These are phyloP conservation scores for Donacobius atricapilla DNA, from an alignment of 2,113 vertebrate genomes.

Conservation along the genomic window DNA sequence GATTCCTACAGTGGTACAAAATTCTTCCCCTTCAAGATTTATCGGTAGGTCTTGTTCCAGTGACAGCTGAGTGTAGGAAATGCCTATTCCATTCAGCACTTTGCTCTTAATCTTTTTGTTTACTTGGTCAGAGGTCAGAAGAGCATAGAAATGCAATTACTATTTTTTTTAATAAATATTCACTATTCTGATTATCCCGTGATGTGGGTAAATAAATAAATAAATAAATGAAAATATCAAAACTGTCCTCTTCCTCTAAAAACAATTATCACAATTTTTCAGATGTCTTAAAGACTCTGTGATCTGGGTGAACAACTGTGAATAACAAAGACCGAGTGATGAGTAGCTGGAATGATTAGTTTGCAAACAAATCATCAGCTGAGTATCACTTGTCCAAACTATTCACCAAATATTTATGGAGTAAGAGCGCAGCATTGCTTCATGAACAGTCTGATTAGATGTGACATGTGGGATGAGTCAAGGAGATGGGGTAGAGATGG, in stretches of 20 bases:
- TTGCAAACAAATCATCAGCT: conserved; percentile 47
- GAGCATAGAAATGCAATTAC: neutral
- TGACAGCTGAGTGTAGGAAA: neutral
- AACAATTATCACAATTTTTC: neutral
- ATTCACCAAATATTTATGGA: conserved; percentile 52
- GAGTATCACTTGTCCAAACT: conserved; percentile 38
- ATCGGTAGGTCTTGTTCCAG: neutral
- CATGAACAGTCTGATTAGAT: neutral
- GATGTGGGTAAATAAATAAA: neutral
- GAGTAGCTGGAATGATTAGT: conserved; percentile 36
- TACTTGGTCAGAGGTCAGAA: neutral
- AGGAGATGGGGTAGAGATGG: neutral
- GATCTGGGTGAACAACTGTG: neutral
- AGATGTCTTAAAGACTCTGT: neutral
- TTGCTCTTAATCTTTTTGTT: neutral
- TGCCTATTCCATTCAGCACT: neutral
- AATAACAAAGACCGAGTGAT: neutral
- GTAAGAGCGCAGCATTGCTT: conserved; percentile 6
- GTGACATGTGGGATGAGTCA: neutral
- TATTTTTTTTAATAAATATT: neutral
- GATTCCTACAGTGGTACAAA: neutral
- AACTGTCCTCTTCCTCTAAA: neutral
- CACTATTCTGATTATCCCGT: neutral
- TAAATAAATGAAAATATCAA: neutral
- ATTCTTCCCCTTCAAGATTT: neutral